Percentiles rank a stretch among this genome's conserved stretches.
Evolutionary conservation across 2,113 vertebrate genomes (phyloP).

Genomic region (Sinocyclocheilus anophthalmus): DNA sequence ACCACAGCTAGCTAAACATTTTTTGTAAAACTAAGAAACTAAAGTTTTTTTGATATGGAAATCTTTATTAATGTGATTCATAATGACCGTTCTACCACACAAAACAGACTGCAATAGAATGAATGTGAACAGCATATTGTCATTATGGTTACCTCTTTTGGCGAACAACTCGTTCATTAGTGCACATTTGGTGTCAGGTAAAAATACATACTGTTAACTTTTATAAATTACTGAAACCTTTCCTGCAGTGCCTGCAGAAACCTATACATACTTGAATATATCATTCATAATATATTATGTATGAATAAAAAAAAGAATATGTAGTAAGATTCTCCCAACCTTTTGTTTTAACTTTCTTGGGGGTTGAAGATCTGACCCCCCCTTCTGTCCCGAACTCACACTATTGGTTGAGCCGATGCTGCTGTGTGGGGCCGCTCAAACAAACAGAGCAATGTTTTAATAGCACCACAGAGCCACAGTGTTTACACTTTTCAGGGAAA

Average conservation of each 20-base stretch:
- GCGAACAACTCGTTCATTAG: neutral
- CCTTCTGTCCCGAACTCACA: neutral
- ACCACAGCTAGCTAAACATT: neutral
- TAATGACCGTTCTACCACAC: neutral
- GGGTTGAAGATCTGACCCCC: neutral
- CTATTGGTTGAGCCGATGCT: neutral
- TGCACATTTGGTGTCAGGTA: neutral
- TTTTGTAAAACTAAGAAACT: neutral
- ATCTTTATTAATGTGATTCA: neutral
- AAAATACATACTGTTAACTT: neutral
- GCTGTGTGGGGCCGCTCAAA: conserved; percentile 9
- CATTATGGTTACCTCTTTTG: neutral
- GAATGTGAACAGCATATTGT: neutral
- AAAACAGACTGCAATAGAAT: neutral
- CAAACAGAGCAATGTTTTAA: conserved; percentile 19
- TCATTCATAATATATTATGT: neutral
- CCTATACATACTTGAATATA: neutral
- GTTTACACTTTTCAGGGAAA: conserved; percentile 24
- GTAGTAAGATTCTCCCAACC: neutral
- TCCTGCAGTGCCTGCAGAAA: neutral
- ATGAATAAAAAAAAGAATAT: neutral
- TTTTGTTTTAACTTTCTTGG: neutral
- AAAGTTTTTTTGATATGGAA: neutral
- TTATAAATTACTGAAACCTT: neutral
- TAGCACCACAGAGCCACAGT: neutral